phyloP scores from a whole-genome alignment of 1,140 invertebrate species.

The Subanguina moxae region DNA sequence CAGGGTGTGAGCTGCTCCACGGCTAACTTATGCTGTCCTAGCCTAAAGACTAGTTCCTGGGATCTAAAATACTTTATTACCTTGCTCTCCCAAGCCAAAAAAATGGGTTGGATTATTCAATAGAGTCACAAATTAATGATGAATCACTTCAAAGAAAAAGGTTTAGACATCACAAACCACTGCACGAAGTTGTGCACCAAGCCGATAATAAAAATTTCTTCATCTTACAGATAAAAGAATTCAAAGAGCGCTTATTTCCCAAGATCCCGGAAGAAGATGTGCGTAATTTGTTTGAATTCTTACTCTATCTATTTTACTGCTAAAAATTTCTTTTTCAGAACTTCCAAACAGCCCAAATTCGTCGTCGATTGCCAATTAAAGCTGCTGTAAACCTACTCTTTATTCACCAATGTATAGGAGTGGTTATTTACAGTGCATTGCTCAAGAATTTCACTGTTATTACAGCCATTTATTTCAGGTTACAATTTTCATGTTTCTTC shows the following conservation, averaged over 20 bases:
- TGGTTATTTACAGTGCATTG: constrained; percentile 26
- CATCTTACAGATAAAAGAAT: constrained; percentile 5
- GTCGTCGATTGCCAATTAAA: constrained; percentile 27
- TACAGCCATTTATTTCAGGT: constrained; percentile 30
- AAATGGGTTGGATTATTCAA: too few species aligned
- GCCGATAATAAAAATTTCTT: not conserved
- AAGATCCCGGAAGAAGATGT: constrained; percentile 11
- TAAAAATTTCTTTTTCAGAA: constrained; percentile 16
- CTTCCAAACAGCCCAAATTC: constrained; percentile 15
- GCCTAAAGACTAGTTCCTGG: too few species aligned
- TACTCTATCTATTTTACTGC: not conserved
- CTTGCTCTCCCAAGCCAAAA: too few species aligned
- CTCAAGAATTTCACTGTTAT: constrained; percentile 22
- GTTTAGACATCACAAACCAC: too few species aligned
- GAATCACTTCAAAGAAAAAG: too few species aligned
- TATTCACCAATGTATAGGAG: constrained; percentile 17
- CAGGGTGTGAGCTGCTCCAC: too few species aligned
- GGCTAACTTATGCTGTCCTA: too few species aligned
- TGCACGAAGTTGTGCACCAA: too few species aligned
- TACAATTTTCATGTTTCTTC: not conserved
- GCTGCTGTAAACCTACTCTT: constrained; percentile 23
- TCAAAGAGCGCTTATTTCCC: not conserved
- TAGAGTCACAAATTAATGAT: too few species aligned
- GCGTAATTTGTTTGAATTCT: not conserved
- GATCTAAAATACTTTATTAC: too few species aligned